Evolutionary conservation across 2,888 invertebrate genomes (phyloP).

Genomic region (Orthosia gothica): DNA sequence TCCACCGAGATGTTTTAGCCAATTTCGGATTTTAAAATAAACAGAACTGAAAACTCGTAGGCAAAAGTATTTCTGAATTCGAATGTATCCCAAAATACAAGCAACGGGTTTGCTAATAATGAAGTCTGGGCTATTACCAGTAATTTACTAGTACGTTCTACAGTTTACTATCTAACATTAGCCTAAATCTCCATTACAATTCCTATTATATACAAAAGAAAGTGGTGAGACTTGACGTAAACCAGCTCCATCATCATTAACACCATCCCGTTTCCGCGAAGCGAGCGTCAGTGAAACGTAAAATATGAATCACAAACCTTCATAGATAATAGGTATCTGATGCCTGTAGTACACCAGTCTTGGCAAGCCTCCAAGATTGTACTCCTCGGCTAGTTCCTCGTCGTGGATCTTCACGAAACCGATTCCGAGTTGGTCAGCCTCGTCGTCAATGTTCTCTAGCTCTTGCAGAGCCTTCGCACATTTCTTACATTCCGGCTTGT

Average conservation of each 20-base stretch:
- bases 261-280: slow-evolving; percentile 74
- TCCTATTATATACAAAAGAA: slow-evolving; percentile 61
- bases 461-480: slow-evolving; percentile 97
- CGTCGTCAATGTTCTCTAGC: slow-evolving; percentile 98
- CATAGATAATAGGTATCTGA: slow-evolving; percentile 98
- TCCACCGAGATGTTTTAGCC: not conserved
- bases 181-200: slow-evolving; percentile 58
- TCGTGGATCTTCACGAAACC: slow-evolving; percentile 99
- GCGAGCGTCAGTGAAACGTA: slow-evolving; percentile 77
- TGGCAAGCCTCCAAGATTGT: slow-evolving; percentile 97
- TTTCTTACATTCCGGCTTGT: slow-evolving; percentile 98
- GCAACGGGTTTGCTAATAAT: slow-evolving; percentile 30
- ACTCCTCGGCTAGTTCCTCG: slow-evolving; percentile 97
- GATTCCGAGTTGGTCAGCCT: slow-evolving; percentile 98
- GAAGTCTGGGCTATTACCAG: slow-evolving; percentile 40
- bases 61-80: slow-evolving; percentile 42
- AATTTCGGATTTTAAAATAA: slow-evolving; percentile 46
- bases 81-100: slow-evolving; percentile 23
- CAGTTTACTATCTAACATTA: slow-evolving; percentile 56
- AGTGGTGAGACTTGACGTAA: slow-evolving; percentile 66
- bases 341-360: slow-evolving; percentile 98
- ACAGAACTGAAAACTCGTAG: slow-evolving; percentile 33
- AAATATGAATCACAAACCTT: slow-evolving; percentile 93
- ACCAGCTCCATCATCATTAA: slow-evolving; percentile 68
- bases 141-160: slow-evolving; percentile 45